Base-by-base conservation (phyloP, 2,113 vertebrate species). In the Clarias gariepinus region DNA sequence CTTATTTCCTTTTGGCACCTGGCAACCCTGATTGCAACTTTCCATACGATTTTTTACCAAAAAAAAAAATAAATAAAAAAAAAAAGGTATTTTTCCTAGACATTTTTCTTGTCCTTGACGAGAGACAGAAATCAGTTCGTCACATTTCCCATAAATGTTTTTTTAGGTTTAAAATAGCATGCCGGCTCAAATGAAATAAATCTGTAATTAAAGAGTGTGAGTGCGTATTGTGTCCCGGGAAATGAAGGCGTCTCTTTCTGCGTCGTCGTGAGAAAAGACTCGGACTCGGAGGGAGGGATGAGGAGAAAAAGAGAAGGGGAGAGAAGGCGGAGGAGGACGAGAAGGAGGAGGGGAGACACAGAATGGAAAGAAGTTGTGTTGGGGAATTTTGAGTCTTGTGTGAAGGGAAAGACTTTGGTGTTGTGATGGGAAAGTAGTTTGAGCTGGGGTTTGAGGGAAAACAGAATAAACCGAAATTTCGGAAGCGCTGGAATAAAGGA, bases 131-230 rank as follows among this genome's bases (percentile, higher is more conserved):
- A 28, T 30, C 19, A 33, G 25, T 52, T 68, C 41, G n/a, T 53
- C 64, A 57, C 3, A 28, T 69, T 82, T 19, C 19, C 28, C 47
- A 57, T n/a, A 21, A 33, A 55, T 82, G 30, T 47, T 53, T 66
- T 66, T 33, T n/a, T 13, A 25, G n/a, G 30, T 83, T 16, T 12
- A n/a, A 41, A 28, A 64, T 19, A 86, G 85, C 84, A 28, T 68
- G 69, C 77, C 85, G 85, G 11, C 55, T 36, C 66, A 4, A 23
- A 41, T 83, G 73, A 89, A 83, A 88, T 88, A 80, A 33, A 81
- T 55, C 89, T 9, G 88, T 92, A 86, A 93, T 92, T 91, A 91
- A 92, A 91, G 88, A 81, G 87, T 16, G 71, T 90, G 91, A 92
- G 85, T 81, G 90, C 86, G 85, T 86, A 84, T 91, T 91, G 93